phyloP scores from a whole-genome alignment of 2,888 invertebrate species.

The Horisme vitalbata region DNA sequence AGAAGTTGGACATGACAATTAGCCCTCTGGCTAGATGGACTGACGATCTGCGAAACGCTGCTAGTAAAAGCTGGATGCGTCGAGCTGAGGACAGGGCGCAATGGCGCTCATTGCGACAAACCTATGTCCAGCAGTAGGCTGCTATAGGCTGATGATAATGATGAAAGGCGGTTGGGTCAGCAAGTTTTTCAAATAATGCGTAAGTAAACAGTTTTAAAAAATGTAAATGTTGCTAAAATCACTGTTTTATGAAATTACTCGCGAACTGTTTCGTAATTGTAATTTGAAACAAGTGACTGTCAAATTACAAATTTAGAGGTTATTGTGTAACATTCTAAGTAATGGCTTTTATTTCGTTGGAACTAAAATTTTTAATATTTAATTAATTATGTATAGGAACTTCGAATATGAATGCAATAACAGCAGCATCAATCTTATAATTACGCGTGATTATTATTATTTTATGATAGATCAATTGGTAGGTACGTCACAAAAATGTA shows the following conservation, averaged over 20 bases:
- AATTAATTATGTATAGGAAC: constrained; percentile 22
- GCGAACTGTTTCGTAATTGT: constrained; percentile 27
- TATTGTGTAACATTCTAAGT: constrained; percentile 26
- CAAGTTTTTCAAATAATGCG: not conserved
- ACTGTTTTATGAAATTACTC: constrained; percentile 13
- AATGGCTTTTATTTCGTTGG: constrained; percentile 22
- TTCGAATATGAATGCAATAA: constrained; percentile 7
- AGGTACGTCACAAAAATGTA: too few species aligned
- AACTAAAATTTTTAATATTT: too few species aligned
- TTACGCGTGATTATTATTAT: not conserved
- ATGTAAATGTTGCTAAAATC: constrained; percentile 21
- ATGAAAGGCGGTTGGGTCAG: too few species aligned
- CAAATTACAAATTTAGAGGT: constrained; percentile 28
- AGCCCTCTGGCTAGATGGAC: too few species aligned
- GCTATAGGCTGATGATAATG: too few species aligned
- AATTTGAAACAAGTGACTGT: constrained; percentile 32
- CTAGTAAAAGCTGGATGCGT: too few species aligned
- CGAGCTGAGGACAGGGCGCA: too few species aligned
- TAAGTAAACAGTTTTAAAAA: constrained; percentile 1
- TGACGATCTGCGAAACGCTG: too few species aligned
- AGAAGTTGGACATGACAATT: too few species aligned
- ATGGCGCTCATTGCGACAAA: too few species aligned
- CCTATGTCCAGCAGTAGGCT: too few species aligned
- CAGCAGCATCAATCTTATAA: not conserved
- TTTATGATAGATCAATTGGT: not conserved